Base-by-base conservation (phyloP, 2,797 vertebrate genomes). In the Enteromius paludinosus region DNA sequence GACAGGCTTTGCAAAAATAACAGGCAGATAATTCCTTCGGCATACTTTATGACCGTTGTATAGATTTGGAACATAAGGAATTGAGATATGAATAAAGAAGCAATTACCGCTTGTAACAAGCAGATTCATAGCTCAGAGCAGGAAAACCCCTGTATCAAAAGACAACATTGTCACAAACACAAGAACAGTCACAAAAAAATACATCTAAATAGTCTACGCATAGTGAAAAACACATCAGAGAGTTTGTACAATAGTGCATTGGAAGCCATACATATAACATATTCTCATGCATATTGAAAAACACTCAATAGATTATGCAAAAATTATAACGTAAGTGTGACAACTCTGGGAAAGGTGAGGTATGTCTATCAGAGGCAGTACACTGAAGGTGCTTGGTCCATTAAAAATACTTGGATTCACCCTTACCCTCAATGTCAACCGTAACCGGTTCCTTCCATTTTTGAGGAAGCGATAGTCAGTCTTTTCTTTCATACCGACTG, bases 61-160 rank as follows among this genome's bases (percentile, higher is more conserved):
- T 85, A 94, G 94, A 95, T 78, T 85, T 59, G 52, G 82, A 84
- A 85, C 83, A 82, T 82, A 85, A 86, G 86, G 86, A 87, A 87
- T 69, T 74, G 79, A 85, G 76, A 95, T 95, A 96, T 94, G 96
- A 95, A 94, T 96, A 97, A 97, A 96, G 96, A 96, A 96, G 95
- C 95, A 97, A 96, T 97, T 97, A 97, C 96, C 95, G 95, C 96
- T 96, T 95, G 94, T 95, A 96, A 96, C 96, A 96, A 97, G 96
- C 96, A 96, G 96, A 95, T 95, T 95, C 95, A 96, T 96, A 95
- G 93, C 96, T 95, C 96, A 96, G 95, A 95, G 95, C 95, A 95
- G 95, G 95, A 94, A 96, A 96, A 96, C 92, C 94, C 96, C 96
- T 97, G 96, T 96, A 96, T 96, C 95, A 96, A 96, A 95, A 97